Base-by-base conservation (phyloP, 2,888 invertebrate species). In the Melanostoma scalare region DNA sequence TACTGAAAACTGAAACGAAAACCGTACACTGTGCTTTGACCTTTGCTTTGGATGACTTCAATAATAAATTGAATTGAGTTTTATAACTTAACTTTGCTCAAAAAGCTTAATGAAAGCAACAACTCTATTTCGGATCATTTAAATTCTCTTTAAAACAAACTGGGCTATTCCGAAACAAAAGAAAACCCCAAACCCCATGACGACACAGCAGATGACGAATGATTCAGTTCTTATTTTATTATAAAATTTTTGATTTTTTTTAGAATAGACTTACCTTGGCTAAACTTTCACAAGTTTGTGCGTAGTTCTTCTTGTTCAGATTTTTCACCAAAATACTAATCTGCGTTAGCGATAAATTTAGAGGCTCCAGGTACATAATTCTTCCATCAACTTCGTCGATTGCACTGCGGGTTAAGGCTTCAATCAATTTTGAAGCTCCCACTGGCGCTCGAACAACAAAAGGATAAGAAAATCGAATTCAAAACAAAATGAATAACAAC, bases 361-460 rank as follows among this genome's bases (percentile, higher is more conserved):
- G 95, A 95, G 98, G 96, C 95, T 98, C 98, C 95, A 98, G 97
- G 96, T 97, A 97, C 97, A 97, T 97, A 97, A 96, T 97, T 97
- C 96, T 90, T 87, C 96, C 92, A 93, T 92, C 92, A 92, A 95
- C 93, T 93, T 84, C 60, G 85, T 84, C 86, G 86, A 79, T 84
- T 86, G 87, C 87, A 86, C 86, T 86, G 87, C 87, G 87, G 86
- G 85, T 86, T 81, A 79, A 85, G 72, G 78, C 96, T 96, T 96
- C 96, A 96, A 96, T 95, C 94, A 93, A 93, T 94, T 94, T 96
- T 96, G 96, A 96, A 96, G 96, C 96, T 86, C 85, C 86, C 84
- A 80, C 75, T 87, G 87, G 87, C 86, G 85, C 86, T 80, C 85
- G 85, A 87, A 86, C 71, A 86, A 87, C 58, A 82, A 68, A 75